Percentiles rank a stretch among this genome's conserved stretches.
Conservation (phyloP, 2,888 invertebrate genomes). For the Cloeon dipterum region DNA sequence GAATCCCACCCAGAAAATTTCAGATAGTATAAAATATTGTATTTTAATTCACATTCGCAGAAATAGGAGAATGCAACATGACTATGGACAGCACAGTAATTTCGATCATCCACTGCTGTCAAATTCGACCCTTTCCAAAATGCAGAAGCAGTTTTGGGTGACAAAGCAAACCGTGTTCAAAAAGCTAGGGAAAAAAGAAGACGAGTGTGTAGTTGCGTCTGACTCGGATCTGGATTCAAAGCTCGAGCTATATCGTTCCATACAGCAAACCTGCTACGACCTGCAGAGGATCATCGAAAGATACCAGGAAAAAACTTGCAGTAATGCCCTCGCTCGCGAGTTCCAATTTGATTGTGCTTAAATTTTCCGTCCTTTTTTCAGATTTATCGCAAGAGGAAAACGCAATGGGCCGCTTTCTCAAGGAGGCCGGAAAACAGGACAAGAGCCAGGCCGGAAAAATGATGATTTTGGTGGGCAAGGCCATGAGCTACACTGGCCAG, state of each 20-base stretch:
- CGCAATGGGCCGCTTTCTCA: slow-evolving; percentile 78
- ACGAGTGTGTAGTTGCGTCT: slow-evolving; percentile 86
- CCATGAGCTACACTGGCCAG: slow-evolving; percentile 73
- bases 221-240: slow-evolving; percentile 95
- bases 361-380: slow-evolving; percentile 13
- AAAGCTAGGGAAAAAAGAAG: slow-evolving; percentile 90
- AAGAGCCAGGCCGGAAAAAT: slow-evolving; percentile 65
- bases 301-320: slow-evolving; percentile 81
- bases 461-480: slow-evolving; percentile 61
- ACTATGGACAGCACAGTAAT: no score
- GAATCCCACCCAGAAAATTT: no score
- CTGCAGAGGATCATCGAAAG: slow-evolving; percentile 73
- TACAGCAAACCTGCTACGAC: slow-evolving; percentile 71
- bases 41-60: no score
- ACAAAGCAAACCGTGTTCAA: slow-evolving; percentile 87
- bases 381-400: slow-evolving; percentile 90
- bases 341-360: neutral
- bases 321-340: slow-evolving; percentile 16
- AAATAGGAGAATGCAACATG: no score
- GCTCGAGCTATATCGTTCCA: slow-evolving; percentile 75
- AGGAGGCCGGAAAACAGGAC: slow-evolving; percentile 74
- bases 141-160: slow-evolving; percentile 96
- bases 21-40: no score
- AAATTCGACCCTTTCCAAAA: slow-evolving; percentile 28
- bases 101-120: no score